A percentile compares a stretch with the other conserved stretches of the same genome.
phyloP scores from a whole-genome alignment of 2,797 vertebrate species.

The Falco berigora region DNA sequence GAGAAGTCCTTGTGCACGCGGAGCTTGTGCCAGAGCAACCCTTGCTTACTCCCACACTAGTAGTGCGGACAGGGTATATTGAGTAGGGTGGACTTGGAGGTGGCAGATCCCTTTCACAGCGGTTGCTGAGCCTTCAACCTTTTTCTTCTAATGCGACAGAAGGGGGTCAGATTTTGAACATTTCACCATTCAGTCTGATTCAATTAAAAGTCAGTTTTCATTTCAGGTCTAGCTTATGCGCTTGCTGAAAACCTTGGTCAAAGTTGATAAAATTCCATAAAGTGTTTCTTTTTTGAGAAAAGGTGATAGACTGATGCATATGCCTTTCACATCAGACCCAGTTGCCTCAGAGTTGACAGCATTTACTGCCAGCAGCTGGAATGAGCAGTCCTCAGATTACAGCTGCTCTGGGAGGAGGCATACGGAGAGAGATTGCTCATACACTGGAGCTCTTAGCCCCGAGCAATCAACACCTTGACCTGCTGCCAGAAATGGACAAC shows the following conservation, averaged over 20 bases:
- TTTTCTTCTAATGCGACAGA: not conserved
- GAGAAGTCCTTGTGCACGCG: not conserved
- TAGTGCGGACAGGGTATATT: not conserved
- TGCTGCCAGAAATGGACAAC: not conserved
- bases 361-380: not conserved
- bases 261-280: not conserved
- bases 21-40: not conserved
- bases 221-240: not conserved
- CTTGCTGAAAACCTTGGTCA: not conserved
- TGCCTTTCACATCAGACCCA: not conserved
- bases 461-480: not conserved
- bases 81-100: not conserved
- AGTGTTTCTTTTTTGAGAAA: not conserved
- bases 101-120: not conserved
- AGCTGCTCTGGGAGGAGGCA: not conserved
- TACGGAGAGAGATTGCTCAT: not conserved
- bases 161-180: not conserved
- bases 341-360: not conserved
- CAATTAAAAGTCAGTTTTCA: not conserved
- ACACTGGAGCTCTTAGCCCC: not conserved
- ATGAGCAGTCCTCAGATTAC: not conserved
- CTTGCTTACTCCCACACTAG: not conserved
- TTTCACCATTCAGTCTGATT: not conserved
- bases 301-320: not conserved
- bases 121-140: not conserved